Base-by-base conservation (phyloP, 2,888 invertebrate genomes). In the Eristalinus sepulchralis region DNA sequence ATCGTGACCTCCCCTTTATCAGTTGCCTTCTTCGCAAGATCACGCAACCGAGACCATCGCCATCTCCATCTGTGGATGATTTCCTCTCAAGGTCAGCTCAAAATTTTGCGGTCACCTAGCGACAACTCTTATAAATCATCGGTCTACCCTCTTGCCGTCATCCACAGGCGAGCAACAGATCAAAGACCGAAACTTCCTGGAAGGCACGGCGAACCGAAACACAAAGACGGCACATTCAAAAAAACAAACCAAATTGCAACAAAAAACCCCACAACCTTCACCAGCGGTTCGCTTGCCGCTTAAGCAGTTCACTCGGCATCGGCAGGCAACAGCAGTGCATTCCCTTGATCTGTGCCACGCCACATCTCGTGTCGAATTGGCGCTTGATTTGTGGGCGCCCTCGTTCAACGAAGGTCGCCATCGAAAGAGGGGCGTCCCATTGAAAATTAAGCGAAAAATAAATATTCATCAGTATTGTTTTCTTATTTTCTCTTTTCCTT, bases 311-410 rank as follows among this genome's bases (percentile, higher is more conserved):
- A 68, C 71, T 73, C 36, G 36, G 53, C 27, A 27, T 27, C 27
- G 27, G 27, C 27, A 27, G 27, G 27, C 27, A 27, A 27, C 27
- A 27, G 5, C 76, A 77, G 60, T 78, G 85, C 82, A 66, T 64
- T 78, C 20, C 8, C 64, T 34, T 79, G 79, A 75, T 79, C 79
- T 62, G 66, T 27, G 57, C 24, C 27, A 60, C 73, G n/a, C 47
- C 33, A 17, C 53, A n/a, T 81, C 66, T 53, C 68, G 66, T 70
- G 70, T 78, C 73, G 78, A 71, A 62, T 78, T 81, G 57, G 47
- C 62, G 81, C 82, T 79, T 86, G 83, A 86, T 83, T 75, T 83
- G 86, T 86, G 53, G 71, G 70, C 75, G 86, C 75, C 66, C 78
- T 79, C 75, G 33, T 76, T 57, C 20, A 39, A 13, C 67, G 86